Base-by-base conservation (phyloP, 2,797 vertebrate genomes). In the Esox masquinongy region DNA sequence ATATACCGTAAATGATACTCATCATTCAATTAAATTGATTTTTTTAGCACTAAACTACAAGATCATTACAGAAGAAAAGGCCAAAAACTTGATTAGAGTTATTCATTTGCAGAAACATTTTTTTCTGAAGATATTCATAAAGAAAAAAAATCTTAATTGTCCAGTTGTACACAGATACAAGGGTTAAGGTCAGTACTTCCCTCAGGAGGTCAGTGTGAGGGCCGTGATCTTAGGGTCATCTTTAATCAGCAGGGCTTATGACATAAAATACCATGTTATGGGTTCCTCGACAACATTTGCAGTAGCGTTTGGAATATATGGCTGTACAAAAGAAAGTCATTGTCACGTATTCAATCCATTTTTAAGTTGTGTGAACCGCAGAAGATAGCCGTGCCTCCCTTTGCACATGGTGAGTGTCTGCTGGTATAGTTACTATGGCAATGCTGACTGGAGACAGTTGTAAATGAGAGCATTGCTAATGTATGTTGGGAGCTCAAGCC, bases 141-240 rank as follows among this genome's bases (percentile, higher is more conserved):
- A 77, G 15, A 74, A 64, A 74, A 72, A 68, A n/a, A 34, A 7
- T 19, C 22, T 61, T 75, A 82, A 79, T 79, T 77, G 66, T 89
- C 83, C 81, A 86, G 84, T 85, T 82, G 66, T 81, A 87, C 82
- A 83, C 68, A 81, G 43, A 34, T 74, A 72, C 73, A 81, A 77
- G 72, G 73, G 12, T 67, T 70, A 76, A 76, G 67, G 17, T 61
- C 74, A 70, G 59, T 75, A 43, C 75, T 82, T 87, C 75, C 76
- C 79, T 80, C 83, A 50, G 80, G 87, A 90, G 82, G 85, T 87
- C 87, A 88, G 83, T 81, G 76, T 80, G 76, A 47, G 82, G 71
- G 34, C 76, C 80, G 63, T 72, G 82, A 87, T 79, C 72, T 71
- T 79, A 39, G 68, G 73, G 76, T 79, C 79, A 53, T 77, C 68